A percentile compares a stretch with the other conserved stretches of the same genome.
These are phyloP conservation scores for Pituophis catenifer DNA, from an alignment of 2,113 vertebrate genomes.

Conservation along the genomic window DNA sequence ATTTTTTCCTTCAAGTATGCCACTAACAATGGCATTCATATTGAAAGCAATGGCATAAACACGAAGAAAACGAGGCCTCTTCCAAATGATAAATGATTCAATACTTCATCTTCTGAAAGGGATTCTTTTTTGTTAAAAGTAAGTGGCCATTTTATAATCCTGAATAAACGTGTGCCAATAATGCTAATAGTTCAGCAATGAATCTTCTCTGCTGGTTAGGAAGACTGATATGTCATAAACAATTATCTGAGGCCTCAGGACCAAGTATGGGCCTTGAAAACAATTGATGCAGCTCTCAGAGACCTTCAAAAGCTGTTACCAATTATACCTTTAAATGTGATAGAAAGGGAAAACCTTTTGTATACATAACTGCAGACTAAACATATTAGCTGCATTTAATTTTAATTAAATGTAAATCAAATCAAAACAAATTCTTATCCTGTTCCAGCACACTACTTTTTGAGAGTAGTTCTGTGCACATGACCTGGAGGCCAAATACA, in stretches of 20 bases:
- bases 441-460: neutral
- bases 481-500: neutral
- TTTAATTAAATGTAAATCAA: neutral
- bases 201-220: neutral
- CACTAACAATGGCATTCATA: neutral
- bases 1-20: neutral
- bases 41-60: neutral
- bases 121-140: neutral
- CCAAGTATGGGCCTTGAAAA: neutral
- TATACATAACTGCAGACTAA: neutral
- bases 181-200: neutral
- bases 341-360: neutral
- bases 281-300: neutral
- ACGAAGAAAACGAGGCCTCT: neutral
- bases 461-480: neutral
- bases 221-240: neutral
- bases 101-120: neutral
- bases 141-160: neutral
- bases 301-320: neutral
- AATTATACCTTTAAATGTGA: neutral
- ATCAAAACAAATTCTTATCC: neutral
- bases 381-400: neutral
- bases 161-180: neutral
- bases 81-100: neutral
- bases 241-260: neutral